phyloP scores from a whole-genome alignment of 2,797 vertebrate genomes.

The Octomys mimax region DNA sequence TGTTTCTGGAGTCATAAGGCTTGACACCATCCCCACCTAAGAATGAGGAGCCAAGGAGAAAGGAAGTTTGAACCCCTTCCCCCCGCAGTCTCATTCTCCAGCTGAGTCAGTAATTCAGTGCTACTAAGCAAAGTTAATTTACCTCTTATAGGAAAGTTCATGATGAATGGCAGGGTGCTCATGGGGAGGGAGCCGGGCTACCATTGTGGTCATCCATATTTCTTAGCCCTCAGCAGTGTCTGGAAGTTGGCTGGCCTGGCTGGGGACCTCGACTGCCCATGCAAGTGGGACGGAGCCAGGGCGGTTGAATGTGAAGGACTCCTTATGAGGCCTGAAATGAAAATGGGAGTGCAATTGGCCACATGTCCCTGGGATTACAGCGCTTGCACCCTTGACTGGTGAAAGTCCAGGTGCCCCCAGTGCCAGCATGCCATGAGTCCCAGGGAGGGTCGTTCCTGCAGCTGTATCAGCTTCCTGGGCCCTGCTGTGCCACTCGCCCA shows the following conservation, averaged over 20 bases:
- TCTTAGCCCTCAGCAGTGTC: constrained; percentile 16
- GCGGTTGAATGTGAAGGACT: background rate
- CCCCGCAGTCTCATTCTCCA: constrained; percentile 29
- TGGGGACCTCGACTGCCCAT: constrained; percentile 31
- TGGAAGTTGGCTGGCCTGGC: constrained; percentile 48
- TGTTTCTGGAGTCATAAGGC: constrained; percentile 45
- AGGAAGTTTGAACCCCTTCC: constrained; percentile 28
- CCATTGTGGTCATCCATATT: constrained; percentile 66
- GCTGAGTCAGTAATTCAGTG: background rate
- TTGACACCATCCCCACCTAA: background rate
- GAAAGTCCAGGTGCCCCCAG: background rate
- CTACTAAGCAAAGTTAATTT: background rate
- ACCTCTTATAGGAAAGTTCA: background rate
- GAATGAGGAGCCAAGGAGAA: constrained; percentile 1
- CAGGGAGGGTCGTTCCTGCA: background rate
- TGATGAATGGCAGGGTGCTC: constrained; percentile 63
- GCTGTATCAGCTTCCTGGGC: background rate
- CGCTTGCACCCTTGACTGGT: background rate
- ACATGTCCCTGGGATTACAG: background rate
- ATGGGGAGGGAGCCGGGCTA: constrained; percentile 30
- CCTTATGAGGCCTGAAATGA: background rate
- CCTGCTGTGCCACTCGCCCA: background rate
- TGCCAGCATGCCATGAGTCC: background rate
- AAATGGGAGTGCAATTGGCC: constrained; percentile 11
- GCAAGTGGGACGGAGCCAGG: background rate